These are phyloP conservation scores for Colinus virginianus DNA, from an alignment of 2,113 vertebrate species.

Conservation along the genomic window DNA sequence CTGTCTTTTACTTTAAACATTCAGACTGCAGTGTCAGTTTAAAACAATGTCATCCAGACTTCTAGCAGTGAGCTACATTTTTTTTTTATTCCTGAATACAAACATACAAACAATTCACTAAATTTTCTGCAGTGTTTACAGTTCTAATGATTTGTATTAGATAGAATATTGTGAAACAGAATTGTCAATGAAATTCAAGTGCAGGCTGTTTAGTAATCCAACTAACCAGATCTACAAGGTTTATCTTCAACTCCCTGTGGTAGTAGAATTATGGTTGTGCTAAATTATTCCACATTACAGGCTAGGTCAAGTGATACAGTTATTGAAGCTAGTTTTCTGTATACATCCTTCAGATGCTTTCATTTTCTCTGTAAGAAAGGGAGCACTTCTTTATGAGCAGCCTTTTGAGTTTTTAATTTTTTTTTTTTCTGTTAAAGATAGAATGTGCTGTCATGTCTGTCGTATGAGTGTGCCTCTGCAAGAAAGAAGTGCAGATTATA, in stretches of 20 bases:
- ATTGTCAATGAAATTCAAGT: not conserved
- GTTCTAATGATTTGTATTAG: not conserved
- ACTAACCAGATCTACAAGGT: not conserved
- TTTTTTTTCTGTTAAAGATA: not conserved
- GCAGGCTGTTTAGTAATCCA: not conserved
- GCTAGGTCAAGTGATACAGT: not conserved
- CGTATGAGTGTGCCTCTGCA: not conserved
- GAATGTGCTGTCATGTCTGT: not conserved
- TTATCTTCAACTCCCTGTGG: not conserved
- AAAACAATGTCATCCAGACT: not conserved
- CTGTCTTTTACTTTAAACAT: not conserved
- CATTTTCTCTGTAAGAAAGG: not conserved
- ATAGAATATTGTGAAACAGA: not conserved
- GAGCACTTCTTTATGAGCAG: not conserved
- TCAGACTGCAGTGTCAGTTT: not conserved
- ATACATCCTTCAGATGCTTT: not conserved
- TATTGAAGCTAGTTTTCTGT: not conserved
- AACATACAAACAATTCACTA: not conserved
- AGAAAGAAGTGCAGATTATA: not conserved
- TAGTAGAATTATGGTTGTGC: not conserved
- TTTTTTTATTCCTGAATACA: not conserved
- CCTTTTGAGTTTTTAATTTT: not conserved
- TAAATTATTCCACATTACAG: not conserved
- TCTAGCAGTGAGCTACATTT: not conserved
- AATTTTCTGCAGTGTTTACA: not conserved